These are phyloP conservation scores for Trichopoda pennipes DNA, from an alignment of 2,888 invertebrate species.

Conservation along the genomic window DNA sequence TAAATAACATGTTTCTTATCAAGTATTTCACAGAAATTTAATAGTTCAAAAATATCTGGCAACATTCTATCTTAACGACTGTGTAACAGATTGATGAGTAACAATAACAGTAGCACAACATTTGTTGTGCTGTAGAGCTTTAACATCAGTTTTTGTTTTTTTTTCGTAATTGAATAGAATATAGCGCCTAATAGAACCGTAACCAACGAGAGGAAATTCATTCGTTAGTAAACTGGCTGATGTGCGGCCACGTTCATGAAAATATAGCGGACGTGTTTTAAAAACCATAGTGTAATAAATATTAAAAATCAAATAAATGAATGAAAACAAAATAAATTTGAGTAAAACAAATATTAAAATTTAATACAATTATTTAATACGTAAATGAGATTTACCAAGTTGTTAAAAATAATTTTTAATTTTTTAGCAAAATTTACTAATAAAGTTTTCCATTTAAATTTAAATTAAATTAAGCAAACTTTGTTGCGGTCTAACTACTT, in stretches of 20 bases:
- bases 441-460: neutral
- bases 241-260: conserved; percentile 63
- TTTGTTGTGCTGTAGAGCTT: conserved; percentile 52
- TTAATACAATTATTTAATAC: conserved; percentile 31
- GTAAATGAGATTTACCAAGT: conserved; percentile 1
- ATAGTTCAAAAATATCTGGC: conserved; percentile 22
- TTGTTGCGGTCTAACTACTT: conserved; percentile 45
- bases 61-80: conserved; percentile 17
- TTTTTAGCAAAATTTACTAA: neutral
- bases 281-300: conserved; percentile 26
- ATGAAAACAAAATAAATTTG: conserved; percentile 46
- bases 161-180: conserved; percentile 53
- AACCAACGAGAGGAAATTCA: conserved; percentile 67
- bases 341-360: conserved; percentile 60
- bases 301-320: conserved; percentile 28
- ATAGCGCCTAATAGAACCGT: conserved; percentile 62
- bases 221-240: conserved; percentile 68
- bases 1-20: too few relatives aligned
- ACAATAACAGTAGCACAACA: conserved; percentile 46
- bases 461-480: conserved; percentile 35
- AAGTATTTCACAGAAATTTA: too few relatives aligned
- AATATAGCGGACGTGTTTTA: conserved; percentile 60
- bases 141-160: conserved; percentile 49
- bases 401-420: neutral
- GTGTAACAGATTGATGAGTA: conserved; percentile 53